Conservation (phyloP, 2,113 vertebrate genomes). For the Psilopogon haemacephalus region DNA sequence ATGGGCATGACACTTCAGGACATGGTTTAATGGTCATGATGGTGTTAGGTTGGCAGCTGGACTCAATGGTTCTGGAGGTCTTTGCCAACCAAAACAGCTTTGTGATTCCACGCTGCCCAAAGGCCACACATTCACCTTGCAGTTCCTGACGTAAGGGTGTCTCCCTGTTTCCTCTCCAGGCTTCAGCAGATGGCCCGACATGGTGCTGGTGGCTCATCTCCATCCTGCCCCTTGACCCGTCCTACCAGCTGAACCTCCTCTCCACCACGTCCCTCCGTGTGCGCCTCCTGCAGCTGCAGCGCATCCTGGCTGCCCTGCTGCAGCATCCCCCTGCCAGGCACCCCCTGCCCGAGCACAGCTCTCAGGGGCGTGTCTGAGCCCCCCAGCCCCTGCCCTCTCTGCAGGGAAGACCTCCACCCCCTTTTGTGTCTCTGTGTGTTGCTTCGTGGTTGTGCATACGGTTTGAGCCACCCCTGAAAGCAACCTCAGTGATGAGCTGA, state of each 20-base stretch:
- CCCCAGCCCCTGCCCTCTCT: accelerated
- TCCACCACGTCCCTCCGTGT: conserved; percentile 82
- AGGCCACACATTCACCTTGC: accelerated
- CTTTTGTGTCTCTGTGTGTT: not conserved
- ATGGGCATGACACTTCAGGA: no score
- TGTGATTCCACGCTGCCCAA: no score
- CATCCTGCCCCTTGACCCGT: conserved; percentile 79
- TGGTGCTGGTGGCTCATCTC: conserved; percentile 87
- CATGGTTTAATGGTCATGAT: no score
- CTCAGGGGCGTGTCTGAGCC: not conserved
- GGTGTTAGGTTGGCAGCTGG: no score
- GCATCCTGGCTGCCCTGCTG: conserved; percentile 80
- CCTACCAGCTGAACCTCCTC: conserved; percentile 81
- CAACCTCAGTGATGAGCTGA: not conserved
- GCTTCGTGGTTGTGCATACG: not conserved
- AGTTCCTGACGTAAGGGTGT: accelerated
- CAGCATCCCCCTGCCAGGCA: conserved; percentile 35
- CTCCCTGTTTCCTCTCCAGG: conserved; percentile 46
- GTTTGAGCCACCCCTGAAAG: not conserved
- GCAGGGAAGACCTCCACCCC: not conserved
- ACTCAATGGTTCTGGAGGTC: no score
- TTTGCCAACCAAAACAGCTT: no score
- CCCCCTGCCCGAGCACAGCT: not conserved
- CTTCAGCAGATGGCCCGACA: conserved; percentile 76
- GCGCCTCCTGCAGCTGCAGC: conserved; percentile 82